Evolutionary conservation across 2,888 invertebrate species (phyloP).

Genomic region (Cephus nigrinus): DNA sequence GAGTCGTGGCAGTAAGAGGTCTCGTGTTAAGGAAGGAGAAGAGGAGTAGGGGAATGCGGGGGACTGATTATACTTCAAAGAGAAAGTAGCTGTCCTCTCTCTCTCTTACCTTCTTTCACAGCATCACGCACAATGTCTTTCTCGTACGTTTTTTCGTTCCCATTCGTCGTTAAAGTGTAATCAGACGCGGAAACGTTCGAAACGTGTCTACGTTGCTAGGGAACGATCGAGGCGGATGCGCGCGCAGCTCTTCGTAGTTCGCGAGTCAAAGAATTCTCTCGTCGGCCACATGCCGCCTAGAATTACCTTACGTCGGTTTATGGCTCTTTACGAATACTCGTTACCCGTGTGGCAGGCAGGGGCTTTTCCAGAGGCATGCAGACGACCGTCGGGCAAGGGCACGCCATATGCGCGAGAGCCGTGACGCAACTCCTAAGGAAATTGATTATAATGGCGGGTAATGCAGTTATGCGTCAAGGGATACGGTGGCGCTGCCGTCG

Average conservation of each 20-base stretch:
- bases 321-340: slow-evolving; percentile 2
- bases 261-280: neutral
- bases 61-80: neutral
- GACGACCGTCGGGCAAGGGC: slow-evolving; percentile 3
- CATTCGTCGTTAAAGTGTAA: slow-evolving; percentile 15
- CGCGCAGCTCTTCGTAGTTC: neutral
- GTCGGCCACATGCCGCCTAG: slow-evolving; percentile 6
- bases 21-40: slow-evolving; percentile 11
- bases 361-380: neutral
- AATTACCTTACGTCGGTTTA: slow-evolving; percentile 5
- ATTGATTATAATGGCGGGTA: slow-evolving; percentile 1
- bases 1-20: slow-evolving; percentile 11
- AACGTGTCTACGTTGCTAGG: neutral
- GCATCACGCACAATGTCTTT: slow-evolving; percentile 8
- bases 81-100: slow-evolving; percentile 6
- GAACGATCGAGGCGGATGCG: slow-evolving; percentile 9
- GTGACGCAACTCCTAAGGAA: neutral
- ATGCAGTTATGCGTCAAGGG: neutral
- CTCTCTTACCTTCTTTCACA: slow-evolving; percentile 16
- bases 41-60: slow-evolving; percentile 2
- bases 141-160: neutral
- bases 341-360: neutral
- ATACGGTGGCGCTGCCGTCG: neutral
- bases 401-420: slow-evolving; percentile 10
- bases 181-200: slow-evolving; percentile 2